phyloP scores from a whole-genome alignment of 1,140 invertebrate species.

The Dinothrombium tinctorium region DNA sequence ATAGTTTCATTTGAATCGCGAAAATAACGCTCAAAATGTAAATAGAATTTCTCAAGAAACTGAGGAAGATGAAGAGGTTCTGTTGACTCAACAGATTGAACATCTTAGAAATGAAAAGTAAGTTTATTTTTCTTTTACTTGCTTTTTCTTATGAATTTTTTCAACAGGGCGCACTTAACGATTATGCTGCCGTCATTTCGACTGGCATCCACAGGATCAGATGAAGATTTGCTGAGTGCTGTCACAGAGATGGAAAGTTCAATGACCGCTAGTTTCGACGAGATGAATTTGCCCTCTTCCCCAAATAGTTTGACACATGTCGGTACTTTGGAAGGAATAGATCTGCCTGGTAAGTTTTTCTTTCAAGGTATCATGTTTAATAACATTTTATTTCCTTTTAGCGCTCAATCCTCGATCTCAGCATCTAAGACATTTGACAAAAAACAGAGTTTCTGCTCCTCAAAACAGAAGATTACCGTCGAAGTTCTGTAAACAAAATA shows the following conservation, averaged over 20 bases:
- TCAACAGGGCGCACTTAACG: slow-evolving; percentile 44
- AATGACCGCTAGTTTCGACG: background rate
- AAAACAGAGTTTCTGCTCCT: slow-evolving; percentile 11
- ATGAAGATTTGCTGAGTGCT: slow-evolving; percentile 37
- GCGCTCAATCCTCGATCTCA: background rate
- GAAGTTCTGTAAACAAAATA: background rate
- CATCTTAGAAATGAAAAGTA: slow-evolving; percentile 23
- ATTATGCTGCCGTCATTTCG: slow-evolving; percentile 39
- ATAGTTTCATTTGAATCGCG: slow-evolving; percentile 11
- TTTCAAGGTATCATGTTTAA: background rate
- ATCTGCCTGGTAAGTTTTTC: background rate
- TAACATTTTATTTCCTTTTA: background rate
- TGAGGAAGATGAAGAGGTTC: slow-evolving; percentile 15
- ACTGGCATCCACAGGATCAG: slow-evolving; percentile 47
- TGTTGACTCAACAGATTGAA: slow-evolving; percentile 21
- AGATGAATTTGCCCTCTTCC: background rate
- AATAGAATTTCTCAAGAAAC: slow-evolving; percentile 4
- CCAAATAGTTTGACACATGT: background rate
- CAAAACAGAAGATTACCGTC: slow-evolving; percentile 9
- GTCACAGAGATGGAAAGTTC: slow-evolving; percentile 5
- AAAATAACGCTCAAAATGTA: slow-evolving; percentile 5
- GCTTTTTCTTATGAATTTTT: slow-evolving; percentile 24
- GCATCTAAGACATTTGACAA: slow-evolving; percentile 14
- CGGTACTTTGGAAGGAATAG: background rate
- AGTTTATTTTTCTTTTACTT: slow-evolving; percentile 1